Evolutionary conservation across 1,140 invertebrate species (phyloP).

Genomic region (Schmidtea mediterranea): DNA sequence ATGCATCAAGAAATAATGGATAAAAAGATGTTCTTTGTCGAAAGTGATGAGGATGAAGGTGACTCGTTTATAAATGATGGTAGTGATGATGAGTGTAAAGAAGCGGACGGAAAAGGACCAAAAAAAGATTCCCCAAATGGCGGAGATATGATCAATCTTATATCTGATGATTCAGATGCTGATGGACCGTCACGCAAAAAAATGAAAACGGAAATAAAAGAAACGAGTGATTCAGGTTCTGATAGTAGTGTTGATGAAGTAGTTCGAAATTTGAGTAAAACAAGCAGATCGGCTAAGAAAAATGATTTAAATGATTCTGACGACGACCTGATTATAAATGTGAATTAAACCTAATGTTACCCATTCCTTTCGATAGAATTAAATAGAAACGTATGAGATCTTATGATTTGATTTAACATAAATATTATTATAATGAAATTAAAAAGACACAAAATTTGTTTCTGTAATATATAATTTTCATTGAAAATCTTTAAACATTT

Average conservation of each 20-base stretch:
- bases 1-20: constrained; percentile 30
- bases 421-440: no score
- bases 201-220: constrained; percentile 3
- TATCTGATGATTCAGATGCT: constrained; percentile 12
- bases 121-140: no score
- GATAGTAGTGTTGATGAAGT: constrained; percentile 14
- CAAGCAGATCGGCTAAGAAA: constrained; percentile 14
- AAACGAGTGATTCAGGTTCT: constrained; percentile 7
- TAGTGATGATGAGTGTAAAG: constrained; percentile 4
- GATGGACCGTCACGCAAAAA: constrained; percentile 10
- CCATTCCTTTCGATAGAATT: no score
- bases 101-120: background rate
- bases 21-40: constrained; percentile 12
- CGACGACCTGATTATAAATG: background rate
- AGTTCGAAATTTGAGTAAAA: constrained; percentile 21
- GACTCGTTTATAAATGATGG: constrained; percentile 11
- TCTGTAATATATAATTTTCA: no score
- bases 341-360: no score
- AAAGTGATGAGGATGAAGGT: constrained; percentile 8
- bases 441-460: no score
- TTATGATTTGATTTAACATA: no score
- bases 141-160: no score
- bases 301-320: background rate
- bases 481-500: no score
- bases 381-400: no score